Evolutionary conservation across 2,888 invertebrate genomes (phyloP).

Genomic region (Pseudococcus jackbeardsleyi): DNA sequence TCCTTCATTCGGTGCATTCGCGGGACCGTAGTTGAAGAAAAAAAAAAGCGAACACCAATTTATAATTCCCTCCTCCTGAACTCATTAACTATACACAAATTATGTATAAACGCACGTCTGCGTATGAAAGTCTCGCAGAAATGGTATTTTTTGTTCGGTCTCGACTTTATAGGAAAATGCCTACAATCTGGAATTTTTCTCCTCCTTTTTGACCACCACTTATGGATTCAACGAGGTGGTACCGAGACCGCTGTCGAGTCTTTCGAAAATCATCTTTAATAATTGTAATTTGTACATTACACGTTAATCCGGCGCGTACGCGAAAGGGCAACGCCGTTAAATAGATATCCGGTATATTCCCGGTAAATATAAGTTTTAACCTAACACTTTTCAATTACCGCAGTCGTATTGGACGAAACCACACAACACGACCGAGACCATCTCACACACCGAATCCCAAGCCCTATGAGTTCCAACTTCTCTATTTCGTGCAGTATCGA

Average conservation of each 20-base stretch:
- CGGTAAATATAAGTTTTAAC: conserved; percentile 49
- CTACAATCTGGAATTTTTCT: no score
- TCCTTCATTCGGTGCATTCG: not conserved
- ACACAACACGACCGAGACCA: conserved; percentile 46
- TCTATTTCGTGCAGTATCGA: not conserved
- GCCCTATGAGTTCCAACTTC: not conserved
- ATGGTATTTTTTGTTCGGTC: not conserved
- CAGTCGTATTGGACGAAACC: conserved; percentile 16
- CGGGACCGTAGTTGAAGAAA: not conserved
- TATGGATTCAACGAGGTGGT: conserved; percentile 53
- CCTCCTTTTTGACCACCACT: conserved; percentile 39
- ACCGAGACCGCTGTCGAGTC: not conserved
- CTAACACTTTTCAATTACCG: conserved; percentile 58
- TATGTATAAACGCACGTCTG: not conserved
- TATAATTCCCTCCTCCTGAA: not conserved
- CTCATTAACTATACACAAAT: not conserved
- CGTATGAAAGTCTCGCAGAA: not conserved
- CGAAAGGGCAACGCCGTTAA: conserved; percentile 18
- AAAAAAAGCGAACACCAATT: not conserved
- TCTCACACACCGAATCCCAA: not conserved
- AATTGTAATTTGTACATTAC: conserved; percentile 57
- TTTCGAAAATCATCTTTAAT: conserved; percentile 29
- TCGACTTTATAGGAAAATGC: not conserved
- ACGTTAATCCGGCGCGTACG: conserved; percentile 13
- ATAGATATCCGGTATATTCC: conserved; percentile 37